phyloP scores from a whole-genome alignment of 2,888 invertebrate species.

The Lysandra bellargus region DNA sequence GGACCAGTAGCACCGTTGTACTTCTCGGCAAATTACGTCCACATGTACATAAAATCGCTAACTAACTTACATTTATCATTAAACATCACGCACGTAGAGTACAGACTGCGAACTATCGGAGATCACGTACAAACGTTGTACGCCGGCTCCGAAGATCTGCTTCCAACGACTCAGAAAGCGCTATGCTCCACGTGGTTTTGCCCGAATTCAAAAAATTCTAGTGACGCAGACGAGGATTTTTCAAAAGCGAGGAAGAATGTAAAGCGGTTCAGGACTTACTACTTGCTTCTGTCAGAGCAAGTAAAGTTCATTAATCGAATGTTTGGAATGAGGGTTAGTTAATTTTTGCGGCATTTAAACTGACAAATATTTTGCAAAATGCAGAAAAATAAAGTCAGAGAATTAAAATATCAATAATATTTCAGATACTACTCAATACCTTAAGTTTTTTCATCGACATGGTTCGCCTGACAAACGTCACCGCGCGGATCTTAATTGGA shows the following conservation, averaged over 20 bases:
- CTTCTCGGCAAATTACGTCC: constrained; percentile 54
- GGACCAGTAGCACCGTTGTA: constrained; percentile 48
- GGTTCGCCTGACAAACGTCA: constrained; percentile 58
- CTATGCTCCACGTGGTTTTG: constrained; percentile 11
- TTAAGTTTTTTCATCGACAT: constrained; percentile 62
- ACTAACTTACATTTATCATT: constrained; percentile 59
- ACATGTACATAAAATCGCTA: constrained; percentile 59
- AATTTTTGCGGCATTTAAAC: not conserved
- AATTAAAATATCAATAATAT: constrained; percentile 35
- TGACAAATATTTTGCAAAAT: no score
- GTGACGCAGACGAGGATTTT: not conserved
- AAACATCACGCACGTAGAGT: constrained; percentile 57
- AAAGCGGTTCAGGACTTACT: constrained; percentile 55
- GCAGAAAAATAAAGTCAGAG: no score
- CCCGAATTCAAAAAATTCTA: constrained; percentile 16
- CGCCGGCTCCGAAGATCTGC: constrained; percentile 32
- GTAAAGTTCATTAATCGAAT: constrained; percentile 60
- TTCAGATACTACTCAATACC: constrained; percentile 63
- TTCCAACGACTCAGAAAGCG: not conserved
- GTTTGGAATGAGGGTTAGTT: constrained; percentile 64
- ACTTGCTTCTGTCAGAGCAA: constrained; percentile 61
- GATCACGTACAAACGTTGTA: constrained; percentile 52
- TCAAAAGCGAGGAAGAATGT: constrained; percentile 42
- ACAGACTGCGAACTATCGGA: constrained; percentile 53
- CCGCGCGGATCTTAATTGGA: constrained; percentile 54